These are phyloP conservation scores for Metallyticus violacea DNA, from an alignment of 2,888 invertebrate species.

Conservation along the genomic window DNA sequence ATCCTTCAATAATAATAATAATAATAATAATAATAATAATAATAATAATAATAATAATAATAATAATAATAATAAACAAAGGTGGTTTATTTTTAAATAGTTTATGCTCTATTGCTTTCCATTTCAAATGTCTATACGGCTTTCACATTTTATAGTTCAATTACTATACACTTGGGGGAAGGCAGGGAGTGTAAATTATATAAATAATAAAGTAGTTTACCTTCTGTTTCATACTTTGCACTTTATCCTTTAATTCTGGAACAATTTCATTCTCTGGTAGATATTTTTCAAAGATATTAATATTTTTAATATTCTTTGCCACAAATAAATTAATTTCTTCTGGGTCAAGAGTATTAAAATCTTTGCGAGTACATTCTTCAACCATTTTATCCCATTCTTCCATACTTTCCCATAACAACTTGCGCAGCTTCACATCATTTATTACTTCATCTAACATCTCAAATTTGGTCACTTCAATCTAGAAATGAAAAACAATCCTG, in stretches of 20 bases:
- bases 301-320: conserved; percentile 67
- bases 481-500: conserved; percentile 9
- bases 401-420: conserved; percentile 75
- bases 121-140: too few species aligned
- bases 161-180: too few species aligned
- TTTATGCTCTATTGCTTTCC: too few species aligned
- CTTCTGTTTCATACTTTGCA: conserved; percentile 77
- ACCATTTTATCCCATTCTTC: conserved; percentile 70
- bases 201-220: conserved; percentile 43
- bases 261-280: conserved; percentile 78
- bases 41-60: too few species aligned
- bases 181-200: too few species aligned
- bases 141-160: too few species aligned
- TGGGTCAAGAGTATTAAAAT: conserved; percentile 64
- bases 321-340: conserved; percentile 68
- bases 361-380: conserved; percentile 61
- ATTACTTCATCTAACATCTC: conserved; percentile 78
- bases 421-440: conserved; percentile 74
- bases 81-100: too few species aligned
- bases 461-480: conserved; percentile 80
- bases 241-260: conserved; percentile 70
- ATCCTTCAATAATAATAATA: too few species aligned
- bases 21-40: too few species aligned
- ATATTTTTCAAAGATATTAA: conserved; percentile 78
- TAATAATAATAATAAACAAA: too few species aligned